Evolutionary conservation across 2,113 vertebrate genomes (phyloP).

Genomic region (Argyrosomus japonicus): DNA sequence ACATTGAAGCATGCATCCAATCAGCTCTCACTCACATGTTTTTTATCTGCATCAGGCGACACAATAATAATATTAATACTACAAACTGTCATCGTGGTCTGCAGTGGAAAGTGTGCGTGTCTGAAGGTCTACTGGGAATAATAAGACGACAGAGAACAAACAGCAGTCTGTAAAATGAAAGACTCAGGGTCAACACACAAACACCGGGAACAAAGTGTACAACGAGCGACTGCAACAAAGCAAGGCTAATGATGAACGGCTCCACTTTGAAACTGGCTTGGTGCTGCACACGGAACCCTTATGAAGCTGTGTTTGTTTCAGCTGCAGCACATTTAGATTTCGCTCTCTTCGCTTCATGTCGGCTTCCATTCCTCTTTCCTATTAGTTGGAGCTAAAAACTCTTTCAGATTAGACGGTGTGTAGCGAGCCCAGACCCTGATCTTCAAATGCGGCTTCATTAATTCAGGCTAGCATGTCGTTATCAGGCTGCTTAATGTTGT

Average conservation of each 20-base stretch:
- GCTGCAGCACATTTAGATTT: not conserved
- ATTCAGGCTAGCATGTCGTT: not conserved
- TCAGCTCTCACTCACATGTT: not conserved
- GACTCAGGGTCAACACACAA: slow-evolving; percentile 20
- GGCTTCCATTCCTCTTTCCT: not conserved
- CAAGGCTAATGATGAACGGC: not conserved
- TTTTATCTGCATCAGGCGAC: not conserved
- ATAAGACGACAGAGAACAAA: slow-evolving; percentile 10
- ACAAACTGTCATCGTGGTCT: slow-evolving; percentile 14
- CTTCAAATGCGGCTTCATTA: not conserved
- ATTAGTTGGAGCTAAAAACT: not conserved
- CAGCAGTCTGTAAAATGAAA: slow-evolving; percentile 21
- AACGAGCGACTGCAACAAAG: not conserved
- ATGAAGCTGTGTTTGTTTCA: not conserved
- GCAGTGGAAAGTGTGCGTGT: not conserved
- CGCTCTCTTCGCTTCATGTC: not conserved
- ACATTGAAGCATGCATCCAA: not conserved
- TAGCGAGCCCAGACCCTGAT: not conserved
- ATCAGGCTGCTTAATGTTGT: too few species aligned
- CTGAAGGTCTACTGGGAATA: slow-evolving; percentile 3
- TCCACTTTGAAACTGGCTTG: not conserved
- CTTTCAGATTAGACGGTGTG: not conserved
- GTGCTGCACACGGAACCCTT: not conserved
- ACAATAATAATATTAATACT: not conserved
- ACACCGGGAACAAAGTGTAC: not conserved